These are phyloP conservation scores for Brachyhypopomus gauderio DNA, from an alignment of 2,113 vertebrate species.

Conservation along the genomic window DNA sequence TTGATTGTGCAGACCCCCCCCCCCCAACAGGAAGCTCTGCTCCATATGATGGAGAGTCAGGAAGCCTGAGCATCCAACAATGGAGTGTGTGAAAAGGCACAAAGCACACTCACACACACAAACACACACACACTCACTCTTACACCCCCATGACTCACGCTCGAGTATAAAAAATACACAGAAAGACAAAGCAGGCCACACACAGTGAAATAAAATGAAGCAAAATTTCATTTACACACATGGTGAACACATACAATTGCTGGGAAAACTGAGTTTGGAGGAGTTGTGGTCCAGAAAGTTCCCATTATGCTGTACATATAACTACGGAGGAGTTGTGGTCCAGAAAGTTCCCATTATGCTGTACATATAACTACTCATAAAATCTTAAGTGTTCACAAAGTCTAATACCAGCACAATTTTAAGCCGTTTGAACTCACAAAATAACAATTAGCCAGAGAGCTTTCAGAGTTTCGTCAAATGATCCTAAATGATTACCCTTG, in stretches of 20 bases:
- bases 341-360: no score
- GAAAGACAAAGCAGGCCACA: conserved; percentile 37
- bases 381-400: no score
- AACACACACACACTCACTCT: conserved; percentile 37
- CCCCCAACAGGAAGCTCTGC: conserved; percentile 75
- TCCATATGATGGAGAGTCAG: conserved; percentile 71
- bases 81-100: conserved; percentile 61
- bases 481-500: conserved; percentile 7
- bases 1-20: conserved; percentile 70
- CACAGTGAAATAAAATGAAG: conserved; percentile 24
- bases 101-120: conserved; percentile 27
- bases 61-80: conserved; percentile 66
- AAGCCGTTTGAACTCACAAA: no score
- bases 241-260: conserved; percentile 40
- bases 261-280: not conserved
- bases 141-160: conserved; percentile 20
- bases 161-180: conserved; percentile 32
- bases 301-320: no score
- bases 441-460: not conserved
- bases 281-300: not conserved
- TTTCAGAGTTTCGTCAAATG: conserved; percentile 1
- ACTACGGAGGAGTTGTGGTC: not conserved
- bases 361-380: no score
- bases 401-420: no score
- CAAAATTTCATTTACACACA: conserved; percentile 36